Evolutionary conservation across 2,797 vertebrate species (phyloP).

Genomic region (Cyprinella venusta): DNA sequence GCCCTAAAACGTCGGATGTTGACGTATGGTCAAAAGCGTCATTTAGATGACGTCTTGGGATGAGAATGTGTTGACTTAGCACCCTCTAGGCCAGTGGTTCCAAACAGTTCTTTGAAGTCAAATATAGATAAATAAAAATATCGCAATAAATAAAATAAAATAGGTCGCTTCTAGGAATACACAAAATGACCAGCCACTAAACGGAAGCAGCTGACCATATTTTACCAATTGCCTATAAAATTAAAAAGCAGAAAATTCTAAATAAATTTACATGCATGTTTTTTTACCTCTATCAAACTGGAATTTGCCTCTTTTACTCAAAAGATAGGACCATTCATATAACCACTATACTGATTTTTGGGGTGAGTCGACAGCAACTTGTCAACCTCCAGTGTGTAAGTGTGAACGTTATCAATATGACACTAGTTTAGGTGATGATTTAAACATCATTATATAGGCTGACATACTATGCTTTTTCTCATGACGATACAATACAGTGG

Average conservation of each 20-base stretch:
- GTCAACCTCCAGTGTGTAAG: neutral
- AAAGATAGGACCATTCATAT: neutral
- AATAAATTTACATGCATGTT: neutral
- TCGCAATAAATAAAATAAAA: no score
- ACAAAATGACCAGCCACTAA: no score
- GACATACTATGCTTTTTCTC: neutral
- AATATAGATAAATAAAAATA: no score
- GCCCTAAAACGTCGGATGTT: no score
- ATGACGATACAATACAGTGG: neutral
- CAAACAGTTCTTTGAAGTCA: neutral
- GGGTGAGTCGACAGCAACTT: neutral
- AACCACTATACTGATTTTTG: neutral
- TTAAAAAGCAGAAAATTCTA: neutral
- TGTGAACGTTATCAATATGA: neutral
- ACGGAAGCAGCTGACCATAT: no score
- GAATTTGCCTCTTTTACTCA: neutral
- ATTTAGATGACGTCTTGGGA: no score
- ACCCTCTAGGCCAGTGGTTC: neutral
- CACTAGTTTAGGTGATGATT: neutral
- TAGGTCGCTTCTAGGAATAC: no score
- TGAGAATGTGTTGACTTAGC: neutral
- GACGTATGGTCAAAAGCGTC: no score
- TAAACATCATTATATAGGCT: slow-evolving; percentile 9
- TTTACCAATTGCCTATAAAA: no score
- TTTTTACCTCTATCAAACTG: neutral